A percentile compares a stretch with the other conserved stretches of the same genome.
phyloP scores from a whole-genome alignment of 2,888 invertebrate species.

The Latrodectus elegans region DNA sequence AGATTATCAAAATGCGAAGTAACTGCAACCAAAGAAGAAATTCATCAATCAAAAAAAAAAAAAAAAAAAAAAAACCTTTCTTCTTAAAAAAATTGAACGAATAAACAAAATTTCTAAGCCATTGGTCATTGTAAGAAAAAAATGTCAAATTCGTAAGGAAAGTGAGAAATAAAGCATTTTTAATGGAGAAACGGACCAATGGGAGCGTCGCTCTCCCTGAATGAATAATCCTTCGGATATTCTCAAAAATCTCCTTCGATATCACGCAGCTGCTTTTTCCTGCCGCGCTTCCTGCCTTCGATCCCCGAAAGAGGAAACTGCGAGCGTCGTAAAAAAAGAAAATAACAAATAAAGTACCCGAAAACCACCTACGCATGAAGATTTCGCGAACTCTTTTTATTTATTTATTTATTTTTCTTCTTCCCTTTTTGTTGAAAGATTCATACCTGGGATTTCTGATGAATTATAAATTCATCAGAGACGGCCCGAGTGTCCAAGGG shows the following conservation, averaged over 20 bases:
- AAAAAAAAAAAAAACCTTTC: no score
- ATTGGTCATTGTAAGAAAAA: no score
- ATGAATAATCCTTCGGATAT: neutral
- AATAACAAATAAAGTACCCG: conserved; percentile 39
- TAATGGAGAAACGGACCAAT: neutral
- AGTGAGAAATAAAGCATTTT: neutral
- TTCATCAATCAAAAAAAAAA: no score
- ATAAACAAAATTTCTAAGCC: no score
- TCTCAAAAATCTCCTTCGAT: no score
- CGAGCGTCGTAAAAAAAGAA: conserved; percentile 21
- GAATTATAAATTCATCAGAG: no score
- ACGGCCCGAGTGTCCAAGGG: no score
- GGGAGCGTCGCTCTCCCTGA: neutral
- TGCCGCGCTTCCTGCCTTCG: conserved; percentile 38
- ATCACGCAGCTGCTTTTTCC: conserved; percentile 39
- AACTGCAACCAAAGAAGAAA: no score
- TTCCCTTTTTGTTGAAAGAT: neutral
- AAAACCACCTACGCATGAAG: conserved; percentile 66
- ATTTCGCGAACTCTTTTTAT: conserved; percentile 46
- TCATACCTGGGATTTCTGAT: neutral
- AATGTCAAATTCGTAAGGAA: no score
- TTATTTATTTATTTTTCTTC: conserved; percentile 14
- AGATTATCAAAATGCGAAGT: no score
- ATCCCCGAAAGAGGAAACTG: conserved; percentile 56
- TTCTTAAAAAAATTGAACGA: no score